Evolutionary conservation across 2,797 vertebrate species (phyloP).

Genomic region (Phataginus tricuspis): DNA sequence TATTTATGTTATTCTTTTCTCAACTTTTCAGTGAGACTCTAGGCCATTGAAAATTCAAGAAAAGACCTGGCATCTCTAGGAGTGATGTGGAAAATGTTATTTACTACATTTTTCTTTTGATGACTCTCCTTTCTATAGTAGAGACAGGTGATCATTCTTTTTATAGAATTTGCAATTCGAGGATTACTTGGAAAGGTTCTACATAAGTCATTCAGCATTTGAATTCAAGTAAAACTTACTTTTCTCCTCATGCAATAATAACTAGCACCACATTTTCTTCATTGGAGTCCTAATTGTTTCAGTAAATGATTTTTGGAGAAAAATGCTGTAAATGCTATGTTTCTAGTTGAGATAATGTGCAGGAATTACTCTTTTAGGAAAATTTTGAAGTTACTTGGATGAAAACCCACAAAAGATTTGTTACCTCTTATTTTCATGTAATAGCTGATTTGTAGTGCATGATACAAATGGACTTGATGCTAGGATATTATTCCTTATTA

Average conservation of each 20-base stretch:
- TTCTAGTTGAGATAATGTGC: background rate
- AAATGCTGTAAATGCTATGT: background rate
- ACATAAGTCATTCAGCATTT: background rate
- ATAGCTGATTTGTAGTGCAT: background rate
- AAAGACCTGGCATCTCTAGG: background rate
- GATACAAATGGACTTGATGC: background rate
- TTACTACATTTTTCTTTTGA: background rate
- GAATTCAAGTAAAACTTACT: background rate
- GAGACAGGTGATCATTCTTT: background rate
- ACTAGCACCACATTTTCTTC: background rate
- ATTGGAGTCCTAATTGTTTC: background rate
- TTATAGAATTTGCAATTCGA: background rate
- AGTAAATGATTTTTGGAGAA: background rate
- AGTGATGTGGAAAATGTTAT: background rate
- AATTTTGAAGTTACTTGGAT: background rate
- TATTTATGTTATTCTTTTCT: background rate
- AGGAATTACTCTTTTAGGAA: slow-evolving; percentile 11
- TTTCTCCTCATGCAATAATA: background rate
- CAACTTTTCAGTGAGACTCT: background rate
- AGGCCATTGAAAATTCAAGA: background rate
- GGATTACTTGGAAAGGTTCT: background rate
- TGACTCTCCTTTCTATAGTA: background rate
- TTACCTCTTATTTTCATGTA: slow-evolving; percentile 15
- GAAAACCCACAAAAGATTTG: background rate
- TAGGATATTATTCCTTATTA: background rate